Percentiles rank a stretch among this genome's conserved stretches.
Conservation (phyloP, 2,888 invertebrate genomes). For the Pyrocoelia pectoralis region DNA sequence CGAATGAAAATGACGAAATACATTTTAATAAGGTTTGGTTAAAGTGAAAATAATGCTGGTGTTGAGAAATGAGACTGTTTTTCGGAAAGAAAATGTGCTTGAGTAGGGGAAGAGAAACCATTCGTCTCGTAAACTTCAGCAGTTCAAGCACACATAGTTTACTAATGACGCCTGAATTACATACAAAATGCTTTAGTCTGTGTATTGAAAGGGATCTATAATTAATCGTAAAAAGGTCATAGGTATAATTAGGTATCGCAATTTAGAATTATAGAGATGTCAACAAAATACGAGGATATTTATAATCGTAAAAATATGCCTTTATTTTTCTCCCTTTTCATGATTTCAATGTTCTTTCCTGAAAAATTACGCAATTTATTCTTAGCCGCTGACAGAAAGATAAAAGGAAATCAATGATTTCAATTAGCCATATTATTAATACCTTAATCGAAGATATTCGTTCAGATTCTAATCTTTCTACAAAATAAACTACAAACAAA, state of each 20-base stretch:
- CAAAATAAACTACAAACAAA: too few species aligned
- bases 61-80: not conserved
- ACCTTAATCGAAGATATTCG: not conserved
- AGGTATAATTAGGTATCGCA: too few species aligned
- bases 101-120: constrained; percentile 2
- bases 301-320: not conserved
- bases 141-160: not conserved
- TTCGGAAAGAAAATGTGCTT: not conserved
- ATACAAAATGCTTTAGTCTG: too few species aligned
- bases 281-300: not conserved
- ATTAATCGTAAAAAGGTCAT: too few species aligned
- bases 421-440: not conserved
- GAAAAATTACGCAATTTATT: not conserved
- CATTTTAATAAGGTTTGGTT: not conserved
- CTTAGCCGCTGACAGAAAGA: not conserved
- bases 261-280: not conserved
- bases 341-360: not conserved
- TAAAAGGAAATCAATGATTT: constrained; percentile 1
- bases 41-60: constrained; percentile 1
- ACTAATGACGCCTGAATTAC: too few species aligned
- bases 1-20: constrained; percentile 10
- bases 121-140: not conserved
- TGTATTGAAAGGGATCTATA: too few species aligned
- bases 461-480: too few species aligned
- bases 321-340: constrained; percentile 1